Evolutionary conservation across 2,888 invertebrate genomes (phyloP), one percentile per base, ranked within the genome.

Genomic region (Tinea semifulvella): DNA sequence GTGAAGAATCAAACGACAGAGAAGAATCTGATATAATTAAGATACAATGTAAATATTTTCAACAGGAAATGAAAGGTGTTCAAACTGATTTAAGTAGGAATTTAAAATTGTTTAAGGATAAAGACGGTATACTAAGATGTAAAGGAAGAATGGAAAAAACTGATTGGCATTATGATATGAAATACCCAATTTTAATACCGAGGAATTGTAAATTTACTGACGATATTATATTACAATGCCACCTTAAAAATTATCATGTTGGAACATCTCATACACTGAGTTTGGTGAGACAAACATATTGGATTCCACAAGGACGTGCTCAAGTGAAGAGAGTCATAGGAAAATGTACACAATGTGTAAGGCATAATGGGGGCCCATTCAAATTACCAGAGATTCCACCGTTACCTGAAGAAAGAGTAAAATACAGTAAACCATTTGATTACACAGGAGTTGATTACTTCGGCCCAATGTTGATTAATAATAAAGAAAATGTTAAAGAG

Each of bases 331-430:
- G 39, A 16, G 16, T 48, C 2, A 8, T 53, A 0, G 47, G 36
- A 14, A 49, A 31, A 22, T 53, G 53, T 38, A 11, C 25, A 6
- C 20, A 35, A 5, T 56, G 55, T 40, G 25, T 39, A 1, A 56
- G 55, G 42, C 50, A 56, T 25, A 51, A 50, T 1, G 52, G 55
- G 13, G 55, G 54, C 1, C 55, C 57, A 1, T 56, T 46, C 39
- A 50, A 50, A 44, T 28, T 56, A 16, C 55, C 53, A 22, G 2
- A 40, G 0, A 49, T 48, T 7, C 54, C 55, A 13, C 49, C 47
- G 2, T 35, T 55, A 45, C 55, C 55, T 17, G 7, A 6, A 5
- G 42, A 42, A 42, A 2, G 42, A 18, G 42, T 42, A 13, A 42
- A 25, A 2, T 42, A 22, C 14, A 42, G 10, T 10, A 2, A 22